A percentile compares a stretch with the other conserved stretches of the same genome.
These are phyloP conservation scores for Drosophila melanosoma DNA, from an alignment of 2,888 invertebrate genomes.

Conservation along the genomic window DNA sequence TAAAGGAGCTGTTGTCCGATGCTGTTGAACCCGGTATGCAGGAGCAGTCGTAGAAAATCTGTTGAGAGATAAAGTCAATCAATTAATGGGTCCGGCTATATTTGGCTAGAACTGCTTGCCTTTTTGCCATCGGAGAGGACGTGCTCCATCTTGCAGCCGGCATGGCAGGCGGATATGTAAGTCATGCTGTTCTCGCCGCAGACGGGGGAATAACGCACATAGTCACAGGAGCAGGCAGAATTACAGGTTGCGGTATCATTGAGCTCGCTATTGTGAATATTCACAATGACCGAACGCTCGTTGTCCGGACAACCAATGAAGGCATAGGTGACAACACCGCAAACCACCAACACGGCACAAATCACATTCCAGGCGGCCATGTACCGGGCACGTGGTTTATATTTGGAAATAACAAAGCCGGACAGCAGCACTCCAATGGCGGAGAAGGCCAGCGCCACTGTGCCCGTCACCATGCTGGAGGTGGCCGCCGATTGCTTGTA, in stretches of 20 bases:
- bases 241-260: conserved; percentile 86
- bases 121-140: conserved; percentile 84
- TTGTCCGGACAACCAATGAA: conserved; percentile 89
- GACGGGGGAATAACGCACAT: conserved; percentile 90
- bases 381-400: conserved; percentile 88
- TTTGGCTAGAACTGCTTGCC: conserved; percentile 67
- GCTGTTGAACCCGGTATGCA: conserved; percentile 70
- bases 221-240: conserved; percentile 88
- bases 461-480: conserved; percentile 88
- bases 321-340: conserved; percentile 88
- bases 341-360: conserved; percentile 87
- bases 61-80: not conserved
- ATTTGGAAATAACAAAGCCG: conserved; percentile 88
- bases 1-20: conserved; percentile 64
- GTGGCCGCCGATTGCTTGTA: conserved; percentile 91
- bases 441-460: conserved; percentile 89
- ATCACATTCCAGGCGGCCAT: conserved; percentile 90
- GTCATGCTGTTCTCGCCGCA: conserved; percentile 89
- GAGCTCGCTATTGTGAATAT: conserved; percentile 79
- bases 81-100: not conserved
- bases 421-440: conserved; percentile 89
- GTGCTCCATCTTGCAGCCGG: conserved; percentile 88
- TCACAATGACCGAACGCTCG: conserved; percentile 85
- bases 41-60: conserved; percentile 82
- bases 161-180: conserved; percentile 92